Percentiles rank a stretch among this genome's conserved stretches.
Evolutionary conservation across 2,113 vertebrate genomes (phyloP).

Genomic region (Pongo pygmaeus): DNA sequence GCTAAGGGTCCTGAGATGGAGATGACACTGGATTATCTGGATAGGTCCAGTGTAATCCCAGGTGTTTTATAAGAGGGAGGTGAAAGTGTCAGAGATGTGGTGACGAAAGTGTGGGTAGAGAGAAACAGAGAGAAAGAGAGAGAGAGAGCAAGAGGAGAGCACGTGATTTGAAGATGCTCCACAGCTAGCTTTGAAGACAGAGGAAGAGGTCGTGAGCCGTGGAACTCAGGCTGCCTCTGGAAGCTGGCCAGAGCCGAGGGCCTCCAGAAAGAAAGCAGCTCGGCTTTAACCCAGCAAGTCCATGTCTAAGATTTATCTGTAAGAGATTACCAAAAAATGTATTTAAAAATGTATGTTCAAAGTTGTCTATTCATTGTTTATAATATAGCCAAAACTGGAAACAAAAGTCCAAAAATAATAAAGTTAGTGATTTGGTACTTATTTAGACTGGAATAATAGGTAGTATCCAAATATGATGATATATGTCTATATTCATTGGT

Average conservation of each 20-base stretch:
- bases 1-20: neutral
- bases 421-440: neutral
- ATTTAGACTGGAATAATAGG: neutral
- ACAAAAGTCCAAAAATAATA: neutral
- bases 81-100: too few species aligned
- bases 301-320: neutral
- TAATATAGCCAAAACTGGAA: neutral
- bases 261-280: neutral
- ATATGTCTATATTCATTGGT: fast-evolving
- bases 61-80: neutral
- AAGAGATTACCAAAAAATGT: neutral
- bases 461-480: too few species aligned
- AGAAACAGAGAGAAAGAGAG: neutral
- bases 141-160: too few species aligned
- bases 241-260: fast-evolving
- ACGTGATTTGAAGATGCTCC: fast-evolving
- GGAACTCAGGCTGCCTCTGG: fast-evolving
- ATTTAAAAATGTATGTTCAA: neutral
- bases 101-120: neutral
- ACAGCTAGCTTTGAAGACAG: neutral
- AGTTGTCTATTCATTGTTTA: neutral
- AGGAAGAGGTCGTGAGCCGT: fast-evolving
- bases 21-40: too few species aligned
- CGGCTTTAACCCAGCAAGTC: too few species aligned
- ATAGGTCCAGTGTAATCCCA: neutral